Evolutionary conservation across 2,888 invertebrate genomes (phyloP), one percentile per base, ranked within the genome.

Genomic region (Bugulina stolonifera): DNA sequence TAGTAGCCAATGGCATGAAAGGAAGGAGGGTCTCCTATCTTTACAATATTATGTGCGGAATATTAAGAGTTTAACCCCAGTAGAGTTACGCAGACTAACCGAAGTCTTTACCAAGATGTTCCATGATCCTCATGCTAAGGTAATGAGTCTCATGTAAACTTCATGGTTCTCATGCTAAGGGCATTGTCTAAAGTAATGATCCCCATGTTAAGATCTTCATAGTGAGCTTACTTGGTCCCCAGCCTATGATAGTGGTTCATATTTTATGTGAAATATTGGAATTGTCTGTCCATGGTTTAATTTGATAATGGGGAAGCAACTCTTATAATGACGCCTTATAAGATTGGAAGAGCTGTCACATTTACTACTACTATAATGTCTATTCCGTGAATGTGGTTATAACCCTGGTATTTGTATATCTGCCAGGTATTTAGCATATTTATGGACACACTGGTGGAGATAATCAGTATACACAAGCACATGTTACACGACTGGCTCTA

Each of bases 81-180:
- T 80, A 73, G 93, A 94, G 80, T 86, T 94, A 73, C 89, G 91
- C 75, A 89, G 91, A 76, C 89, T 95, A n/a, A 92, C 94, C 0
- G 96, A 97, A 78, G 91, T 94, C 75, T 93, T 96, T 81, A 92
- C 93, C 75, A 92, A 93, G 86, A 94, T 97, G 93, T 96, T 98
- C 84, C 94, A 94, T 88, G 97, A 98, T 85, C 93, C 94, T 1
- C 93, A 97, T 86, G 89, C 95, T 78, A 92, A 93, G 87, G 87
- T 87, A 79, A 73, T 23, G 10, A 25, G n/a, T n/a, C n/a, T n/a
- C n/a, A n/a, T n/a, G n/a, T n/a, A n/a, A n/a, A n/a, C n/a, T n/a
- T n/a, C n/a, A n/a, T n/a, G n/a, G n/a, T n/a, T n/a, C n/a, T n/a
- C n/a, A n/a, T n/a, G n/a, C n/a, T n/a, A n/a, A n/a, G n/a, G n/a